Base-by-base conservation (phyloP, 2,888 invertebrate genomes). In the Colostygia pectinataria region DNA sequence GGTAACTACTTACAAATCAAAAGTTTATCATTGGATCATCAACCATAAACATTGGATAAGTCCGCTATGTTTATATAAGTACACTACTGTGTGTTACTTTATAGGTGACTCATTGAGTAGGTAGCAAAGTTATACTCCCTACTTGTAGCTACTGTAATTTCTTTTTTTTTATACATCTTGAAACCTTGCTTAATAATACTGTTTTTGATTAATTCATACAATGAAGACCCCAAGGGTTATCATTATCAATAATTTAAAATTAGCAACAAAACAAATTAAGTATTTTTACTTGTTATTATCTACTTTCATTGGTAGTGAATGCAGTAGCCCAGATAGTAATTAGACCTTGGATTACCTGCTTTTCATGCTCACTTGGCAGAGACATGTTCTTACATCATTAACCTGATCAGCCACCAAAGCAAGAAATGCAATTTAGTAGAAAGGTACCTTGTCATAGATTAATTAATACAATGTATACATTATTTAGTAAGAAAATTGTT, bases 261-360 rank as follows among this genome's bases (percentile, higher is more conserved):
- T 20, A 20, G 4, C 3, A 20, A 20, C 4, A 1, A 20, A 20
- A 1, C 6, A 1, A 5, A 6, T 1, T 20, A 20, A 6, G 20
- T 33, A 29, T 36, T 38, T 38, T 43, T 20, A 27, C 36, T 38
- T 45, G 31, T 33, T 15, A 40, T 49, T 38, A 29, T 42, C 20
- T 54, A 56, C 68, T 73, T 74, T 77, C 68, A 67, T 72, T 66
- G 40, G 43, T 55, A 55, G 57, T 39, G 45, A 37, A 32, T 44
- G 57, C 61, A 59, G 59, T 58, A 66, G 75, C 53, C 75, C 68
- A 71, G 64, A 72, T 74, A 69, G 50, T 61, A 59, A 74, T 49
- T 73, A 56, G 56, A 61, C 64, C 65, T 69, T 65, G 36, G 29
- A 54, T 40, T 40, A 32, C 34, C 43, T 25, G 53, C 23, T 55